phyloP scores from a whole-genome alignment of 1,140 invertebrate genomes.

The Halesus radiatus region DNA sequence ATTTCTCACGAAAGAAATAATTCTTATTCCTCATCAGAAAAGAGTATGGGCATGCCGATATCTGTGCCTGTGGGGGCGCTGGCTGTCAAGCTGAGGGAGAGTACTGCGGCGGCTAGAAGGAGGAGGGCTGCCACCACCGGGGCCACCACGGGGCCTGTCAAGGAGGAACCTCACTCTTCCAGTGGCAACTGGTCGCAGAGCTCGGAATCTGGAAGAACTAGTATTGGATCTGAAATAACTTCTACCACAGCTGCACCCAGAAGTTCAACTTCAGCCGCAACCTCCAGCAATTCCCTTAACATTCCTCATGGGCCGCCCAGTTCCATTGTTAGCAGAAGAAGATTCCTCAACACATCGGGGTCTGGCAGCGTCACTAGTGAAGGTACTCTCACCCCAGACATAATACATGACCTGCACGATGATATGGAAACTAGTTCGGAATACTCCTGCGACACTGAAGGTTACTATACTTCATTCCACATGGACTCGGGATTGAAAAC shows the following conservation, averaged over 20 bases:
- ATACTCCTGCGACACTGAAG: slow-evolving; percentile 96
- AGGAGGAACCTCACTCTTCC: slow-evolving; percentile 87
- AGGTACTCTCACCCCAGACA: slow-evolving; percentile 87
- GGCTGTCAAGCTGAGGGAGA: slow-evolving; percentile 81
- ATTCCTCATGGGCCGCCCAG: slow-evolving; percentile 76
- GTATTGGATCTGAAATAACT: slow-evolving; percentile 85
- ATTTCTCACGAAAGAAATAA: slow-evolving; percentile 80
- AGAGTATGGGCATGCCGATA: slow-evolving; percentile 73
- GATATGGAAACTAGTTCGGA: slow-evolving; percentile 93
- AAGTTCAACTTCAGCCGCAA: slow-evolving; percentile 76
- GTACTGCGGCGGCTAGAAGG: slow-evolving; percentile 75
- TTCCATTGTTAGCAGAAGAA: slow-evolving; percentile 76
- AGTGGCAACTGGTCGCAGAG: slow-evolving; percentile 95
- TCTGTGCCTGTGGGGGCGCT: slow-evolving; percentile 70
- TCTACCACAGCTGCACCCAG: slow-evolving; percentile 79
- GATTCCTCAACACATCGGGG: slow-evolving; percentile 80
- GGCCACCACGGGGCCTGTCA: slow-evolving; percentile 66
- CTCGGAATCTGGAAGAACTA: slow-evolving; percentile 88
- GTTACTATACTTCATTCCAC: slow-evolving; percentile 97
- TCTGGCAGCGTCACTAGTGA: slow-evolving; percentile 88
- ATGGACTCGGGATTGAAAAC: slow-evolving; percentile 94
- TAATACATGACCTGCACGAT: slow-evolving; percentile 81
- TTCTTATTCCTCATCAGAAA: slow-evolving; percentile 81
- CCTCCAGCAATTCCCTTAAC: slow-evolving; percentile 78
- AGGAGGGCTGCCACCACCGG: slow-evolving; percentile 66